Evolutionary conservation across 64 coral and sea anemone species (phyloP), one percentile per base, ranked within the genome.

Genomic region (Actinia tenebrosa): DNA sequence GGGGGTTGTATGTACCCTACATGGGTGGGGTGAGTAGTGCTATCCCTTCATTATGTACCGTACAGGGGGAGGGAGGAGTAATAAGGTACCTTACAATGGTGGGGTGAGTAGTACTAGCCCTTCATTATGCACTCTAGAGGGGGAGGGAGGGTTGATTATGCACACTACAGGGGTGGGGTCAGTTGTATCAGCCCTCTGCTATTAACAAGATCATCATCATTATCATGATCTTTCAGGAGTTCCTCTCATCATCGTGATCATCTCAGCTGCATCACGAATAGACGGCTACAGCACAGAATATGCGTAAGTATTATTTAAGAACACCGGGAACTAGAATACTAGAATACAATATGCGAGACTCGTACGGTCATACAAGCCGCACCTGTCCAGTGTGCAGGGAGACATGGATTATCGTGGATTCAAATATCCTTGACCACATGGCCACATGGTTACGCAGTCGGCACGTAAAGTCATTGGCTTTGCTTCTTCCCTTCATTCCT

Each of bases 221-320:
- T 1, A 15, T 75, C 23, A 15, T 75, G 8, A 4, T 75, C 13
- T 56, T 52, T 3, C 89, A 95, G 94, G 84, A 56, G 59, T 93
- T 27, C 94, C 94, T 30, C 80, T 87, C 27, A 96, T 92, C 54
- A 93, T 96, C 43, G 94, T 96, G 47, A 69, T 96, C 42, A 85
- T 96, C 63, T 93, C 94, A 27, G 94, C 94, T 22, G 91, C 91
- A n/a, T 89, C 91, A 56, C 91, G 94, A 78, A 90, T 92, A 55
- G 60, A 79, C 30, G 91, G 91, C 52, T 96, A 96, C 25, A 88
- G 91, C 5, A 90, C 91, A 10, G 88, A 93, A 69, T 62, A 44
- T 64, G 94, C 94, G 94, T 96, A 93, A 80, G 94, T 96, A 78
- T 52, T 13, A 45, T 1, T 17, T 8, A 5, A 4, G 4, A 50